Percentiles rank a stretch among this genome's conserved stretches.
Evolutionary conservation across 2,888 invertebrate species (phyloP).

Genomic region (Drosophila pseudotalamancana): DNA sequence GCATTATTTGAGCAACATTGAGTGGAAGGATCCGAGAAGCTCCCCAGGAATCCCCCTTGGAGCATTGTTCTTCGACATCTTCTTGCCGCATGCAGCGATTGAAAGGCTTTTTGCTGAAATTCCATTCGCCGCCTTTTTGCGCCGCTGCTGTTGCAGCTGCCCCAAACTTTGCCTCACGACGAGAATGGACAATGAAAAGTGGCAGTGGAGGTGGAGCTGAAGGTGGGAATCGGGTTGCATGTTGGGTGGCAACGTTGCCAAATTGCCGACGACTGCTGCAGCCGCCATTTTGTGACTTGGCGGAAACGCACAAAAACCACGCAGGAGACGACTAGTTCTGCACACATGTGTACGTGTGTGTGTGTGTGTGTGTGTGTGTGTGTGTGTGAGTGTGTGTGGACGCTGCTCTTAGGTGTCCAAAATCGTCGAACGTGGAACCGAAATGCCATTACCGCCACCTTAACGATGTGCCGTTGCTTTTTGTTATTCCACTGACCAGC

Average conservation of each 20-base stretch:
- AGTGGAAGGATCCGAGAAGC: not conserved
- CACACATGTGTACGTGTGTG: not conserved
- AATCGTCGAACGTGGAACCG: constrained; percentile 71
- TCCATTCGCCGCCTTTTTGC: constrained; percentile 66
- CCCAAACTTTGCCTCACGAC: constrained; percentile 38
- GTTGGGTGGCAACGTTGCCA: constrained; percentile 63
- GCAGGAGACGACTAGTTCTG: constrained; percentile 7
- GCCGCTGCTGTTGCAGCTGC: constrained; percentile 17
- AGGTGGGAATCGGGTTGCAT: constrained; percentile 2
- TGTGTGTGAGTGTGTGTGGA: constrained; percentile 2
- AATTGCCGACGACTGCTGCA: constrained; percentile 57
- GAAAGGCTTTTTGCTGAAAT: constrained; percentile 56
- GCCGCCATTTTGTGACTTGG: constrained; percentile 79
- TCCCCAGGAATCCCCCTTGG: not conserved
- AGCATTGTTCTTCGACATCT: not conserved
- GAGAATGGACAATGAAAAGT: not conserved
- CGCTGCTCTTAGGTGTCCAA: constrained; percentile 62
- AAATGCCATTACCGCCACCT: constrained; percentile 79
- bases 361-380: not conserved
- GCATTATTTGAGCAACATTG: no score
- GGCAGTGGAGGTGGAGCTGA: not conserved
- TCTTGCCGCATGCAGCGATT: constrained; percentile 8
- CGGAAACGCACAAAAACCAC: constrained; percentile 52
- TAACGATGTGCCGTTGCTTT: constrained; percentile 68
- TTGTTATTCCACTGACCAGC: constrained; percentile 51